Conservation (phyloP, 2,797 vertebrate species). For the Thalassophryne amazonica region DNA sequence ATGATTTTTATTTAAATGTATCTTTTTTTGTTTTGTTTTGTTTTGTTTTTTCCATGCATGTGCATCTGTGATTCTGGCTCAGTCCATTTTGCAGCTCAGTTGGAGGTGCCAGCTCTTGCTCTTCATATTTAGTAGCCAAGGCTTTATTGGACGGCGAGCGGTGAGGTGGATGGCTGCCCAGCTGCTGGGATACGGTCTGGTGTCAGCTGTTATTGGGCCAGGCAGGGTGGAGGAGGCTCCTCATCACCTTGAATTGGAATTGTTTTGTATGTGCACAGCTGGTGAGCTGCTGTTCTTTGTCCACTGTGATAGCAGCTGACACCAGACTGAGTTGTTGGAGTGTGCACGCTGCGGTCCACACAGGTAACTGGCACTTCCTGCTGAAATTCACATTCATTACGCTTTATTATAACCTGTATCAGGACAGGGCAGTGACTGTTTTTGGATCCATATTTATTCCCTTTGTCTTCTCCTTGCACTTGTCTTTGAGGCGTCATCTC, state of each 20-base stretch:
- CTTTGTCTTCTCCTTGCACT: neutral
- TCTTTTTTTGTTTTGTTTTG: too few relatives aligned
- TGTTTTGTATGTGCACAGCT: conserved; percentile 68
- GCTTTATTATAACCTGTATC: conserved; percentile 34
- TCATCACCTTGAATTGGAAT: conserved; percentile 58
- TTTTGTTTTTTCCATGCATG: too few relatives aligned
- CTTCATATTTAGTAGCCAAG: conserved; percentile 41
- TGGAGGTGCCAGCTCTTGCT: conserved; percentile 50
- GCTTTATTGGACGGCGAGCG: conserved; percentile 32
- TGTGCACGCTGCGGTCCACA: conserved; percentile 11
- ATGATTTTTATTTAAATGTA: too few relatives aligned
- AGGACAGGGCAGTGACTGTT: conserved; percentile 7
- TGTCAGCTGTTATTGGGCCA: conserved; percentile 57
- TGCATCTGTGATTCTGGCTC: too few relatives aligned
- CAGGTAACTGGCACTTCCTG: conserved; percentile 30
- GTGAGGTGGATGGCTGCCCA: conserved; percentile 47
- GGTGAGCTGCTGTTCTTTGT: conserved; percentile 51
- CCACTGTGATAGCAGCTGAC: conserved; percentile 54
- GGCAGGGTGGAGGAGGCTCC: conserved; percentile 34
- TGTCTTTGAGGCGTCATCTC: neutral
- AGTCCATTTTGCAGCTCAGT: conserved; percentile 24
- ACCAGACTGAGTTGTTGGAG: conserved; percentile 48
- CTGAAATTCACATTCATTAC: conserved; percentile 25
- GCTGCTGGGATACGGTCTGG: conserved; percentile 49
- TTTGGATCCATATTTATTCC: conserved; percentile 26